Percentiles rank a stretch among this genome's conserved stretches.
phyloP scores from a whole-genome alignment of 1,140 invertebrate species.

The Drosophila bocki region DNA sequence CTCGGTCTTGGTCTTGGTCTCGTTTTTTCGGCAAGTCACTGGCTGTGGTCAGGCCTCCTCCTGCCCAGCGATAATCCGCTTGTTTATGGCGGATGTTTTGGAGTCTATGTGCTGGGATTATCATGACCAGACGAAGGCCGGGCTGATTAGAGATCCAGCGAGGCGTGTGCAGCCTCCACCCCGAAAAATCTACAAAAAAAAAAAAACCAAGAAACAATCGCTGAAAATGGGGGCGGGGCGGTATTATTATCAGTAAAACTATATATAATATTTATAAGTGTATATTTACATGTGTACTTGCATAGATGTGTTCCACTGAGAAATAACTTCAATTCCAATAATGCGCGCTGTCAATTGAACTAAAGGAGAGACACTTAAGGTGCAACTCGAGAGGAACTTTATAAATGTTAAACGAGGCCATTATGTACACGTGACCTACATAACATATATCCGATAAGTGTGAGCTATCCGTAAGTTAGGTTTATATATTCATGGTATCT shows the following conservation, averaged over 20 bases:
- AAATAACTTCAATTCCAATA: conserved; percentile 56
- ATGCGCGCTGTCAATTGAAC: conserved; percentile 50
- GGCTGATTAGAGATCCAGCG: conserved; percentile 26
- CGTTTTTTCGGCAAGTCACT: conserved; percentile 52
- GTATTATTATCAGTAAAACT: conserved; percentile 8
- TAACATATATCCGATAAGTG: conserved; percentile 35
- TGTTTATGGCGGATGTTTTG: conserved; percentile 75
- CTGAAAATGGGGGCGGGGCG: conserved; percentile 14
- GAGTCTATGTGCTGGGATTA: conserved; percentile 21
- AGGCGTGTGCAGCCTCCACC: conserved; percentile 36
- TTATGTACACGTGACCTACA: conserved; percentile 21
- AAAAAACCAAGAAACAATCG: not conserved
- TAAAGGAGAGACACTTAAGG: conserved; percentile 13
- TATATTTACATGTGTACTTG: conserved; percentile 35
- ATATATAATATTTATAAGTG: conserved; percentile 16
- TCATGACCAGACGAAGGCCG: conserved; percentile 51
- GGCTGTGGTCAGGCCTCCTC: conserved; percentile 71
- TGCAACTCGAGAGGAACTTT: conserved; percentile 23
- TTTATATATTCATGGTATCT: conserved; percentile 9
- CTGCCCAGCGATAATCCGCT: conserved; percentile 45
- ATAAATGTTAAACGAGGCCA: conserved; percentile 39
- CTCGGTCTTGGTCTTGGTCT: not conserved
- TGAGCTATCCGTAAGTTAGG: conserved; percentile 25
- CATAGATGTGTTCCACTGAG: conserved; percentile 53
- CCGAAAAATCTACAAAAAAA: conserved; percentile 1